phyloP scores from a whole-genome alignment of 1,140 invertebrate genomes.

The Hyposmocoma kahamanoa region DNA sequence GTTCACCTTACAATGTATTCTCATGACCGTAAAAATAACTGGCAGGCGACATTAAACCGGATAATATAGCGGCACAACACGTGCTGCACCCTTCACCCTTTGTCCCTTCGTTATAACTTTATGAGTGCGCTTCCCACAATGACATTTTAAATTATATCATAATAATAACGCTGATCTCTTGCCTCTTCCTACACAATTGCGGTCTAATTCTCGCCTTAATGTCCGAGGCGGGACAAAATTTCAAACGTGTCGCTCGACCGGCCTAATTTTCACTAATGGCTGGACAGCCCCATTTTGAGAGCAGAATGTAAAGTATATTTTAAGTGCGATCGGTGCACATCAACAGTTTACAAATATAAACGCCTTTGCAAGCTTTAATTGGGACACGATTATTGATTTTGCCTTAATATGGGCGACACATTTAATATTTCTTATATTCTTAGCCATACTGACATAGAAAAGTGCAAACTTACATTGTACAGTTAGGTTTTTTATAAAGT shows the following conservation, averaged over 20 bases:
- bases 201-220: constrained; percentile 31
- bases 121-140: constrained; percentile 43
- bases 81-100: constrained; percentile 57
- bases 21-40: background rate
- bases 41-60: constrained; percentile 11
- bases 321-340: too few relatives aligned
- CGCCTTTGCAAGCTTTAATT: too few relatives aligned
- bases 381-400: too few relatives aligned
- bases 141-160: constrained; percentile 60
- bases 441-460: too few relatives aligned
- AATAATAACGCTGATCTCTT: constrained; percentile 26
- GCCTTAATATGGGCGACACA: too few relatives aligned
- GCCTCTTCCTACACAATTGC: constrained; percentile 28
- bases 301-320: constrained; percentile 29
- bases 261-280: constrained; percentile 55
- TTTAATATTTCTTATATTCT: too few relatives aligned
- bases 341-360: too few relatives aligned
- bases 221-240: constrained; percentile 36
- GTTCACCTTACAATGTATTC: background rate
- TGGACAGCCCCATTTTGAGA: constrained; percentile 20
- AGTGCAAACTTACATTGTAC: too few relatives aligned
- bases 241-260: constrained; percentile 27
- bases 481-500: too few relatives aligned
- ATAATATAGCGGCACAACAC: constrained; percentile 26
- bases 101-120: constrained; percentile 38